Conservation (phyloP, 2,113 vertebrate genomes). For the Psilopsiagon aymara region DNA sequence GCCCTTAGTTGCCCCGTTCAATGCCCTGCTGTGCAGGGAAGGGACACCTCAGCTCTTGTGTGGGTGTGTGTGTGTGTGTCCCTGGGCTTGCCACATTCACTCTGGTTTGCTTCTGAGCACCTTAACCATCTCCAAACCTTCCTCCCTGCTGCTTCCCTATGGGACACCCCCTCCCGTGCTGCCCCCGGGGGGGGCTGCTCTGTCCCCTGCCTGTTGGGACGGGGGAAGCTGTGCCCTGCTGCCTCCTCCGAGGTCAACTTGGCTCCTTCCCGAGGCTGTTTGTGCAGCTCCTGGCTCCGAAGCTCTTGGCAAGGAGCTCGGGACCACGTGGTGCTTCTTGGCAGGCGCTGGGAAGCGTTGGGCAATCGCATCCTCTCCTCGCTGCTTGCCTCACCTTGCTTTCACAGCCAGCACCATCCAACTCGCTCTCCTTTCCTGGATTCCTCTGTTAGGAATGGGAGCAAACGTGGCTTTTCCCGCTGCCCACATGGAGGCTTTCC, state of each 20-base stretch:
- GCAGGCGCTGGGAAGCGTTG: neutral
- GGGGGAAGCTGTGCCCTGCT: neutral
- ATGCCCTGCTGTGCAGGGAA: neutral
- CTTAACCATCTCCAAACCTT: neutral
- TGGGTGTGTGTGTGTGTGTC: too few relatives aligned
- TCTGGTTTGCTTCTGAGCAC: neutral
- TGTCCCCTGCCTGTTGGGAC: rapidly evolving
- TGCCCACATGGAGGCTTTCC: neutral
- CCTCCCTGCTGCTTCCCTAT: neutral
- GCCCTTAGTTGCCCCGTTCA: neutral
- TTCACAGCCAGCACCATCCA: too few relatives aligned
- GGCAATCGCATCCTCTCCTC: neutral
- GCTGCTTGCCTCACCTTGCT: neutral
- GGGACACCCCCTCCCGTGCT: neutral
- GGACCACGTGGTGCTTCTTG: neutral
- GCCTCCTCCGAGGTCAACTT: neutral
- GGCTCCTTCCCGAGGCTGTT: neutral
- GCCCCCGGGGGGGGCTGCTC: neutral
- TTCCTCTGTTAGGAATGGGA: neutral
- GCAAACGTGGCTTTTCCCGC: neutral
- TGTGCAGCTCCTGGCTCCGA: neutral
- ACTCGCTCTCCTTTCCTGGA: neutral
- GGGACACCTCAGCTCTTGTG: neutral
- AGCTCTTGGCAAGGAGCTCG: neutral
- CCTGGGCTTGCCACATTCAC: neutral